phyloP scores from a whole-genome alignment of 1,140 invertebrate genomes.

The Physella acuta region DNA sequence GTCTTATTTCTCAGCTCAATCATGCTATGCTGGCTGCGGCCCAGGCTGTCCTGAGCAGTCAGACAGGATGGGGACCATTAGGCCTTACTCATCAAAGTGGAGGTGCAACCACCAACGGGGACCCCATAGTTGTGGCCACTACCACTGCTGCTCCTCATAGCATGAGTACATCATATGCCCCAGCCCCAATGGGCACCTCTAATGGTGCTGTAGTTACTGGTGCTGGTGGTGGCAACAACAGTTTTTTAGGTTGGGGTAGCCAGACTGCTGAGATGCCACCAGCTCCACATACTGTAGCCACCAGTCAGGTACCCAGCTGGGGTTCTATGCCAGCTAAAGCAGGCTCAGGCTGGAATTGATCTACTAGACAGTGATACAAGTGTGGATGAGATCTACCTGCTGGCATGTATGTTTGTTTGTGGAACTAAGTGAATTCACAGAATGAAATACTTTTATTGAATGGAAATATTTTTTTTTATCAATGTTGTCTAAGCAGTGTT shows the following conservation, averaged over 20 bases:
- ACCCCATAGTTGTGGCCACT: conserved; percentile 17
- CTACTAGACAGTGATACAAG: not conserved
- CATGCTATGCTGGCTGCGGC: conserved; percentile 54
- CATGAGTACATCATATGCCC: conserved; percentile 11
- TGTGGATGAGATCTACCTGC: not conserved
- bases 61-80: conserved; percentile 46
- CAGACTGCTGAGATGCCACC: conserved; percentile 24
- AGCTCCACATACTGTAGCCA: conserved; percentile 23
- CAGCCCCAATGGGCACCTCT: conserved; percentile 16
- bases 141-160: conserved; percentile 23
- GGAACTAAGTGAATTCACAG: not conserved
- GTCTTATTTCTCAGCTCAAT: conserved; percentile 35
- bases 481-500: not conserved
- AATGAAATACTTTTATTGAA: not conserved
- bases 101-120: conserved; percentile 28
- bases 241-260: conserved; percentile 23
- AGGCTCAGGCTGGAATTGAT: conserved; percentile 23
- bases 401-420: not conserved
- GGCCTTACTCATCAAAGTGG: conserved; percentile 39
- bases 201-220: conserved; percentile 20
- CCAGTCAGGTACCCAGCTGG: conserved; percentile 24
- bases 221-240: conserved; percentile 21
- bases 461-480: not conserved
- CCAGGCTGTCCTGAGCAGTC: conserved; percentile 48
- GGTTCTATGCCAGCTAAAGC: conserved; percentile 23